Evolutionary conservation across 2,113 vertebrate species (phyloP), one percentile per base, ranked within the genome.

Genomic region (Archocentrus centrarchus): DNA sequence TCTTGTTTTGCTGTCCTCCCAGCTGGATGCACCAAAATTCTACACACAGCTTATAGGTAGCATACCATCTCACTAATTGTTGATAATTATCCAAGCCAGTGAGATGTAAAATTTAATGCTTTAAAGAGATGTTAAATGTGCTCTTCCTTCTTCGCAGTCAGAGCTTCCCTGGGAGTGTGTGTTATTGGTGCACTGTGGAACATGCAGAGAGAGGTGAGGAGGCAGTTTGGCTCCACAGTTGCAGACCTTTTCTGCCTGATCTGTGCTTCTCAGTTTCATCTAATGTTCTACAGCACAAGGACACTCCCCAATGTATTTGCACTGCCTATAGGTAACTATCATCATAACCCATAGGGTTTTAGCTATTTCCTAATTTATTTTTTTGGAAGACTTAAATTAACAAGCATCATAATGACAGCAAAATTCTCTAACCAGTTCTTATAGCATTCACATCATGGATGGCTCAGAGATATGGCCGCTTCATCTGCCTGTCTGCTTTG

Each of bases 261-360:
- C 44, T 97, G 97, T 11, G 95, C 95, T 3, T 96, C 97, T 2
- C 98, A 99, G 93, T 99, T 99, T 93, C 98, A 99, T 83, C 93
- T 99, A 14, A 98, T 99, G 98, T 99, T 99, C 92, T 99, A 99
- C 94, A 98, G 97, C 92, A 97, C 97, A 0, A 95, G 98, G 85
- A 98, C 97, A 0, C 97, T 99, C 14, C 98, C 98, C 17, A 99
- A 99, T 39, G 93, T 97, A 30, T 96, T 99, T 85, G 98, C 97
- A 0, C 94, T 99, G 66, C 97, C 97, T 2, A 41, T 98, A 89
- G 98, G 98, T 99, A 94, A 61, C 1, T 32, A 6, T 3, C 1
- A 13, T 4, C 2, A 11, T 9, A 7, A 35, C 4, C 3, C 11
- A n/a, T 0, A 22, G 11, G 57, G 24, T 11, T 59, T 11, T 80